Evolutionary conservation across 1,140 invertebrate genomes (phyloP), one percentile per base, ranked within the genome.

Genomic region (Leptonema lineaticorne): DNA sequence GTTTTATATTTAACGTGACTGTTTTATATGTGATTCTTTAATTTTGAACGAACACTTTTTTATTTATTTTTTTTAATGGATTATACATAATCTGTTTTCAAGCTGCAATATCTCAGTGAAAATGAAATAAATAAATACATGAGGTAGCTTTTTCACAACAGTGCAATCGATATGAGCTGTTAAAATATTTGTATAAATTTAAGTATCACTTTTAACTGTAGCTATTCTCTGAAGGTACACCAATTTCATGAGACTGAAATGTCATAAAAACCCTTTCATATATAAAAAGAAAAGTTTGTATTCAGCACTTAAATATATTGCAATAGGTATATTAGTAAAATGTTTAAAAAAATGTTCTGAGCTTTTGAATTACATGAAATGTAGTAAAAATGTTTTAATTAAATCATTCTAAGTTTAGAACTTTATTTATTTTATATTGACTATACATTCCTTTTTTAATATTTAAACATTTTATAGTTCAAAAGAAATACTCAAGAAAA

Each of bases 381-480:
- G n/a, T n/a, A n/a, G n/a, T n/a, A n/a, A n/a, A n/a, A n/a, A n/a
- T n/a, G n/a, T n/a, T n/a, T n/a, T n/a, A n/a, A n/a, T n/a, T n/a
- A n/a, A n/a, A n/a, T n/a, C n/a, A n/a, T n/a, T n/a, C n/a, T n/a
- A n/a, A n/a, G n/a, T n/a, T 41, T 41, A 41, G 16, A 41, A 41
- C 3, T 41, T 41, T 41, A 41, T 26, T 53, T 53, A 53, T 26
- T 53, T 26, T 53, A 53, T 20, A 53, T 53, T 53, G 50, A 53
- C 50, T 53, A 48, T 48, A 53, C 50, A 53, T 53, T 53, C 50
- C 50, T 26, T 53, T 41, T 53, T 24, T 53, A 53, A 53, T 22
- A 8, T 53, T 22, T n/a, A n/a, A 26, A 22, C 50, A 53, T 53
- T 53, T 53, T 53, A 53, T 53, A 22, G 9, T 41, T 41, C 11